Evolutionary conservation across 2,888 invertebrate genomes (phyloP).

Genomic region (Drosophila peninsularis): DNA sequence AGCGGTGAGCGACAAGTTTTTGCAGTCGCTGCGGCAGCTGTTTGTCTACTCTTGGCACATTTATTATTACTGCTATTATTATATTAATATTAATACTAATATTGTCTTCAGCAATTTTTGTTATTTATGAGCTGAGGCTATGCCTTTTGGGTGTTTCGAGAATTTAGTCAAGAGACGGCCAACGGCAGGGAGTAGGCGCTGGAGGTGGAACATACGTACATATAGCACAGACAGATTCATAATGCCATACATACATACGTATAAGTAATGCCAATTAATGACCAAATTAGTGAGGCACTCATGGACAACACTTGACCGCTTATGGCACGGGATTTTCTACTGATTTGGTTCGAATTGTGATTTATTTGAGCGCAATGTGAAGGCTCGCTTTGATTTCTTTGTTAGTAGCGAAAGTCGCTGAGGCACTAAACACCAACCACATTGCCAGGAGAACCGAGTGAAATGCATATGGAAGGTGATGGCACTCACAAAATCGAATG

Average conservation of each 20-base stretch:
- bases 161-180: slow-evolving; percentile 47
- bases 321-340: slow-evolving; percentile 79
- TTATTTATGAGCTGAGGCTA: slow-evolving; percentile 78
- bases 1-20: slow-evolving; percentile 60
- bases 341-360: slow-evolving; percentile 79
- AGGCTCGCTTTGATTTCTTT: slow-evolving; percentile 78
- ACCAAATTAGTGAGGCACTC: slow-evolving; percentile 80
- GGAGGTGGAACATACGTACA: slow-evolving; percentile 22
- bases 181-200: slow-evolving; percentile 24
- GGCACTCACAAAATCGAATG: slow-evolving; percentile 63
- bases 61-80: slow-evolving; percentile 57
- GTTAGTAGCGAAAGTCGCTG: slow-evolving; percentile 69
- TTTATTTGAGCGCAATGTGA: slow-evolving; percentile 74
- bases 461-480: slow-evolving; percentile 62
- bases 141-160: slow-evolving; percentile 79
- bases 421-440: slow-evolving; percentile 2
- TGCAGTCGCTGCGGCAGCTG: slow-evolving; percentile 45
- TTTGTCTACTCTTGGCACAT: slow-evolving; percentile 72
- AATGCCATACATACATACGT: slow-evolving; percentile 34
- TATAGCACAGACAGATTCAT: slow-evolving; percentile 6
- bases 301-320: slow-evolving; percentile 78
- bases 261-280: slow-evolving; percentile 77
- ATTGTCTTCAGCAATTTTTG: slow-evolving; percentile 76
- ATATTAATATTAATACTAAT: slow-evolving; percentile 63
- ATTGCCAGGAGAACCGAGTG: slow-evolving; percentile 61